Percentiles rank a stretch among this genome's conserved stretches.
Evolutionary conservation across 2,888 invertebrate species (phyloP).

Genomic region (Tenthredo mesomela): DNA sequence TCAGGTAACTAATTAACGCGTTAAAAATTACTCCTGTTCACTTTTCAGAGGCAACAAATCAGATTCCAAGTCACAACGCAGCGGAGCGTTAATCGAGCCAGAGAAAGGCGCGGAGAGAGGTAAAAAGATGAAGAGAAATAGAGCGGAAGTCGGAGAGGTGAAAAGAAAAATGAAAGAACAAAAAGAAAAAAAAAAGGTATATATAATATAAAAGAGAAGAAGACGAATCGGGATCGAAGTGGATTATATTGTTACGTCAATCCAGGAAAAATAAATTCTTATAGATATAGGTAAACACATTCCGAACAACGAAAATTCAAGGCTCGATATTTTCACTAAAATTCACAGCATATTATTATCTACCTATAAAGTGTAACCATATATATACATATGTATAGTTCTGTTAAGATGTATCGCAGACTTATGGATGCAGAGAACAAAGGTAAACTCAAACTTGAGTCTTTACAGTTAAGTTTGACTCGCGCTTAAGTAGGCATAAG

Average conservation of each 20-base stretch:
- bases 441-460: slow-evolving; percentile 71
- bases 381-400: neutral
- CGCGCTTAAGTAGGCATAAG: slow-evolving; percentile 63
- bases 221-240: slow-evolving; percentile 34
- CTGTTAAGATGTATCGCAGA: slow-evolving; percentile 56
- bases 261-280: no score
- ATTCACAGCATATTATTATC: neutral
- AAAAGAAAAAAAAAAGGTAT: neutral
- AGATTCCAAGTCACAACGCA: slow-evolving; percentile 39
- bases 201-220: no score
- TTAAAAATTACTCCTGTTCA: slow-evolving; percentile 42
- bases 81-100: slow-evolving; percentile 29
- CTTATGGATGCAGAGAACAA: slow-evolving; percentile 67
- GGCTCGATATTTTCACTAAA: neutral
- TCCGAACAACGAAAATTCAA: neutral
- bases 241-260: slow-evolving; percentile 26
- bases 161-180: neutral
- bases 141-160: slow-evolving; percentile 10
- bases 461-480: slow-evolving; percentile 58
- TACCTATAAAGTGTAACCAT: neutral
- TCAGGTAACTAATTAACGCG: slow-evolving; percentile 46
- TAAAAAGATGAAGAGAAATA: slow-evolving; percentile 36
- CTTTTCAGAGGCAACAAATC: slow-evolving; percentile 45
- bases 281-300: no score
- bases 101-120: slow-evolving; percentile 12